Base-by-base conservation (phyloP, 1,140 invertebrate species). In the Papilio xuthus region DNA sequence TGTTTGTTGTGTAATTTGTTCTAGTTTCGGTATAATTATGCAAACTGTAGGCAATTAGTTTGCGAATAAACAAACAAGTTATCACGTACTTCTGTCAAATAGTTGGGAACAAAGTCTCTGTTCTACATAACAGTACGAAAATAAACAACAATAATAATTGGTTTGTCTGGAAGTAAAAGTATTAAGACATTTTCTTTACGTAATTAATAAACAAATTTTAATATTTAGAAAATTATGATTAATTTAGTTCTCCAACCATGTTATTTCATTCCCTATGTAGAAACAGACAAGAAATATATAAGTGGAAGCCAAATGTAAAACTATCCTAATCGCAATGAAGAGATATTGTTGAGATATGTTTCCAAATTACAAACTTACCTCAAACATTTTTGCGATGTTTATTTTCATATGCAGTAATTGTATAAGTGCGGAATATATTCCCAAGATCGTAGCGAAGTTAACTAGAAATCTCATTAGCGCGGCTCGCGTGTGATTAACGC, bases 401-500 rank as follows among this genome's bases (percentile, higher is more conserved):
- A 23, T 67, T 67, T 32, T 37, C 13, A 67, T 9, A 67, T 18
- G 47, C 63, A 41, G 23, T 23, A 44, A 20, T 72, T 42, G 28
- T n/a, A 6, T 72, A 32, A 53, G 23, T 73, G 23, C 20, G 23
- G 12, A 50, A 73, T 50, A 73, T 73, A 73, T 28, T 26, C n/a
- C 26, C 20, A 50, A 26, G 44, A 73, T 73, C 41, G 18, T 15
- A 72, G 44, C 23, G 44, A 73, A 73, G 71, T 75, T 75, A 75
- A 75, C 50, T 75, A 56, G 47, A 75, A 75, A 75, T 75, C 50
- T 75, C 26, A 75, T 75, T 75, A 75, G 15, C 20, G 73, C 50
- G 73, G 73, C 73, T 75, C 73, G 50, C 73, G 73, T 75, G 73
- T 75, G 73, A 75, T 75, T 75, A 75, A 75, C 50, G 28, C 73